Evolutionary conservation across 2,888 invertebrate genomes (phyloP), one percentile per base, ranked within the genome.

Genomic region (Dryomyza anilis): DNA sequence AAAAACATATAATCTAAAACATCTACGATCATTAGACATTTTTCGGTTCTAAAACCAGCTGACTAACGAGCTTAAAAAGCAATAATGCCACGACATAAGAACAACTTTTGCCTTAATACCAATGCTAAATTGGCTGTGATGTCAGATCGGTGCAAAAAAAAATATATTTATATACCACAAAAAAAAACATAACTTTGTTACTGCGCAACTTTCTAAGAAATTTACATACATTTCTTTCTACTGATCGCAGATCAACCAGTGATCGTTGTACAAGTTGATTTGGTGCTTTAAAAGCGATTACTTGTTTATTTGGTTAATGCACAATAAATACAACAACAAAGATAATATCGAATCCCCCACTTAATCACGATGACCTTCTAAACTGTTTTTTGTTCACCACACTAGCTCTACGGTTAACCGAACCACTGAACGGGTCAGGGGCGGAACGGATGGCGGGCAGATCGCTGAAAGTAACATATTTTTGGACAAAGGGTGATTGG

Each of bases 251-350:
- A 21, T 39, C 21, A n/a, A 39, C 12, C 25, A 8, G 14, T 16
- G 30, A 23, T n/a, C 25, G 36, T 72, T 68, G 71, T 68, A 70
- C 74, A 76, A 76, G 76, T 75, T 73, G 76, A 75, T 70, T 75
- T 75, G 61, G 68, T 62, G 67, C 70, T 67, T 74, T 71, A 72
- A 73, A 76, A 71, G 69, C 69, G 72, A 72, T 74, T 72, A 72
- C 70, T 69, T 67, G 72, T 62, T 68, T 69, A 72, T 69, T 69
- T 71, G 70, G 64, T 56, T 71, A 57, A 58, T 53, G 23, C 39
- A 46, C 14, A 63, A 55, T 8, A 61, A 64, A 43, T 45, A 52
- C 64, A 57, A 66, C 62, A 66, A 48, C 14, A 23, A 50, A 23
- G 64, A 67, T 73, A 74, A 74, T 64, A 65, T 36, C 52, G 19